Base-by-base conservation (phyloP, 1,140 invertebrate genomes). In the Andrena cerasifolii region DNA sequence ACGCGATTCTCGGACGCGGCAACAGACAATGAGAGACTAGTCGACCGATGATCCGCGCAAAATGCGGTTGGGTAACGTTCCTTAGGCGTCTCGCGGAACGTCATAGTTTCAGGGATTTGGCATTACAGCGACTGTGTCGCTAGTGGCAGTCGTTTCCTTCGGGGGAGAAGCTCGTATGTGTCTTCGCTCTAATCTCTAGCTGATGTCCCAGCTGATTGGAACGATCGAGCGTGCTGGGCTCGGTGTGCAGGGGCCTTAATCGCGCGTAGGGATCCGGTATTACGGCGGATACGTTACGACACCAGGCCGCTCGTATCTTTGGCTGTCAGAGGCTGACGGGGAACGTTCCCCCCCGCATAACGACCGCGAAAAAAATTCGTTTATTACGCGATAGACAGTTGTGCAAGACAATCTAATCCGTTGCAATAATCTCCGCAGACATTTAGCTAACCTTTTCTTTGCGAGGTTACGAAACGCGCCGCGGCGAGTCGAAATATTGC, bases 261-360 rank as follows among this genome's bases (percentile, higher is more conserved):
- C 66, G 70, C 79, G 21, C 26, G 31, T 26, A 31, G 54, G 68
- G 79, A 83, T 83, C 79, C 79, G 79, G 79, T 81, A 81, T 82
- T 83, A 83, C 73, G 40, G 33, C 47, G 61, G 73, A 81, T 81
- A 82, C 63, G 56, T 83, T 81, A 81, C 73, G 54, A 58, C 79
- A 81, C 70, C 0, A 51, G 45, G 76, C n/a, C 45, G 43, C 56
- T 68, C 62, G 47, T 82, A 78, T 63, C 73, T 71, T 72, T 61
- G 72, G 36, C 36, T 65, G 67, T 61, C 56, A 26, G 49, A 26
- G 49, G 28, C 58, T 74, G 59, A 66, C 72, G 61, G 58, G 67
- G 43, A 47, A 63, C 54, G 66, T 71, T 76, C n/a, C 43, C n/a
- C n/a, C 43, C n/a, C 62, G 62, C 53, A 45, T 59, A 67, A 77